Base-by-base conservation (phyloP, 2,888 invertebrate genomes). In the Platerodrilus igneus region DNA sequence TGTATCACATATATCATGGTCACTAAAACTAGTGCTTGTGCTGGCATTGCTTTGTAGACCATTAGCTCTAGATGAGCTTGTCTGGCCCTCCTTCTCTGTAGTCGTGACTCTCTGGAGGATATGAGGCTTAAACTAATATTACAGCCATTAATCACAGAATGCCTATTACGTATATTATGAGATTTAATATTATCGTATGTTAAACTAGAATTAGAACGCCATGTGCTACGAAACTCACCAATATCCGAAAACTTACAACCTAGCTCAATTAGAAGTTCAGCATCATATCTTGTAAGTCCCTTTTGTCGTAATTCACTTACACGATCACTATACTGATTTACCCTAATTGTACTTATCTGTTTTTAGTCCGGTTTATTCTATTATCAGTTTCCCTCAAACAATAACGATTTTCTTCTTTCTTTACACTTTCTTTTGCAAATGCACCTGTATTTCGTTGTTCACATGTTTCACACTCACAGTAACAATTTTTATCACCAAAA, bases 381-480 rank as follows among this genome's bases (percentile, higher is more conserved):
- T 93, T 92, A 68, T 94, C 93, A 19, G 95, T 95, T 75, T 95
- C 94, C 53, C 95, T 76, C 58, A 95, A 76, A 56, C 87, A 79
- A 72, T 95, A 95, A 46, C 91, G 85, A 59, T 79, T 75, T 55
- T 83, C 82, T 58, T 81, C 80, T 57, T 71, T 73, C 51, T 75
- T 70, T 46, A 69, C 70, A 58, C 81, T 74, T 67, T 79, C 65
- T 74, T 81, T 77, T 35, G 88, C 83, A 72, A 86, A 95, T 36
- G 92, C 92, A 44, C 95, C 95, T 42, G 83, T 89, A 17, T 86
- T 83, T 36, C 93, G 75, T 63, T 94, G 78, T 73, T 99, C 99
- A 73, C 99, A 99, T 0, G 99, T 99, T 67, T 88, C 86, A 72
- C 99, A 99, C 73, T 99, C 99, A 72, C 99, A 99, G 57, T 89